Evolutionary conservation across 2,113 vertebrate genomes (phyloP).

Genomic region (Entomyzon cyanotis): DNA sequence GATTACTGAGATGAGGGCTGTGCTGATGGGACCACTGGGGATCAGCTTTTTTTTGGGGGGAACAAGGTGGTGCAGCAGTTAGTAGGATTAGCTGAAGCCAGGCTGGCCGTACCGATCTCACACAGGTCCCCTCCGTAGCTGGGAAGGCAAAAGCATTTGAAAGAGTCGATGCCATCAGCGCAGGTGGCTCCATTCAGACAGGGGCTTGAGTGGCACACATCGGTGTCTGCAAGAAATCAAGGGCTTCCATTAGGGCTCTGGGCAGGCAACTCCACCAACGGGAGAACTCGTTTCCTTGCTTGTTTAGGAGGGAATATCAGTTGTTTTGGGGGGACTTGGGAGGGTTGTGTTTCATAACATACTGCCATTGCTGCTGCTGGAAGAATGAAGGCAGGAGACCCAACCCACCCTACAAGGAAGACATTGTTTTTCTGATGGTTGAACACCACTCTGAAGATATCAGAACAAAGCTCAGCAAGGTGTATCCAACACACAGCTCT

Average conservation of each 20-base stretch:
- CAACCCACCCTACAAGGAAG: constrained; percentile 5
- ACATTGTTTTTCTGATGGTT: not conserved
- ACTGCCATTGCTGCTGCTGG: constrained; percentile 57
- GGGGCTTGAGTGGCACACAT: constrained; percentile 93
- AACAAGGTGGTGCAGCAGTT: constrained; percentile 69
- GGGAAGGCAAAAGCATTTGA: constrained; percentile 99
- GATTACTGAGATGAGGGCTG: not conserved
- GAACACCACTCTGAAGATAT: not conserved
- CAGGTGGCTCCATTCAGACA: constrained; percentile 99
- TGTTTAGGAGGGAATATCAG: not conserved
- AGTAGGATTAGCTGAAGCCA: constrained; percentile 93
- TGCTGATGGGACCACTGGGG: not conserved
- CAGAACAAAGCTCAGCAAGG: not conserved
- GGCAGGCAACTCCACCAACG: constrained; percentile 43
- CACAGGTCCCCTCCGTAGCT: constrained; percentile 97
- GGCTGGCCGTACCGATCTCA: constrained; percentile 91
- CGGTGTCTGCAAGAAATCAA: constrained; percentile 95
- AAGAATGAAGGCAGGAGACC: not conserved
- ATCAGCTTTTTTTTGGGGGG: not conserved
- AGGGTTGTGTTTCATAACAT: not conserved
- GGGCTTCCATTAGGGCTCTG: constrained; percentile 83
- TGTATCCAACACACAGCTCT: not conserved
- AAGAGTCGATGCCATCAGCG: constrained; percentile 88
- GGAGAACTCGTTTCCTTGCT: constrained; percentile 33
- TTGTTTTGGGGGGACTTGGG: not conserved